A percentile compares a stretch with the other conserved stretches of the same genome.
Evolutionary conservation across 2,888 invertebrate genomes (phyloP).

Genomic region (Hyposoter didymator): DNA sequence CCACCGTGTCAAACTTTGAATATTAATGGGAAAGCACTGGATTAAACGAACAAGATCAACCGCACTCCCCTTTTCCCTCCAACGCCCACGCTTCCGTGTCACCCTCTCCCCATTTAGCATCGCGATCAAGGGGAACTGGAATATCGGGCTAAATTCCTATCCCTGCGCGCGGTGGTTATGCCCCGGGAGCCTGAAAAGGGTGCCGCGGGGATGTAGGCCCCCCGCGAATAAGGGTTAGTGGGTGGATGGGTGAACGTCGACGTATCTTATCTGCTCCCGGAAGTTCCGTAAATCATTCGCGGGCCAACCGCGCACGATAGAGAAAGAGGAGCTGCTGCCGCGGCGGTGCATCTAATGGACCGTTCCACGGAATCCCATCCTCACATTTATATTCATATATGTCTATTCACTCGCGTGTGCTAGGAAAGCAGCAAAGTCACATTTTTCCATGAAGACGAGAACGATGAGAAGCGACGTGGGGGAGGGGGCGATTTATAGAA

Average conservation of each 20-base stretch:
- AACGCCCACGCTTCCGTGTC: background rate
- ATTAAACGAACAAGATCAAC: constrained; percentile 57
- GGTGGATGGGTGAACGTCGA: constrained; percentile 66
- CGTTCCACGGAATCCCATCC: constrained; percentile 63
- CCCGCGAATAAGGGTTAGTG: constrained; percentile 23
- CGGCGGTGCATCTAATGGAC: constrained; percentile 74
- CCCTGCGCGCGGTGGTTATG: constrained; percentile 44
- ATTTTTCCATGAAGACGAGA: constrained; percentile 34
- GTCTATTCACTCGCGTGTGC: background rate
- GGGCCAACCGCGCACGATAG: constrained; percentile 62
- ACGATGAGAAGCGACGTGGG: background rate
- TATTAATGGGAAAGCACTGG: constrained; percentile 66
- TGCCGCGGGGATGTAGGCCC: background rate
- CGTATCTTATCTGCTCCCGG: constrained; percentile 77
- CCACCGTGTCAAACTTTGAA: constrained; percentile 64
- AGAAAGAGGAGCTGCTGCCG: constrained; percentile 25
- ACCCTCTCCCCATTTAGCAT: background rate
- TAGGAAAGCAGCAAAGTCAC: constrained; percentile 25
- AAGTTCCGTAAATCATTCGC: constrained; percentile 78
- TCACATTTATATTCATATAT: constrained; percentile 9
- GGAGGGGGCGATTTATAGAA: constrained; percentile 24
- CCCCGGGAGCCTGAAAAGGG: constrained; percentile 34
- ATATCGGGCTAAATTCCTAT: constrained; percentile 57
- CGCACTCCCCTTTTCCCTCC: too few species aligned
- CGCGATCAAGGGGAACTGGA: constrained; percentile 17